Evolutionary conservation across 1,140 invertebrate species (phyloP).

Genomic region (Melipona quadrifasciata): DNA sequence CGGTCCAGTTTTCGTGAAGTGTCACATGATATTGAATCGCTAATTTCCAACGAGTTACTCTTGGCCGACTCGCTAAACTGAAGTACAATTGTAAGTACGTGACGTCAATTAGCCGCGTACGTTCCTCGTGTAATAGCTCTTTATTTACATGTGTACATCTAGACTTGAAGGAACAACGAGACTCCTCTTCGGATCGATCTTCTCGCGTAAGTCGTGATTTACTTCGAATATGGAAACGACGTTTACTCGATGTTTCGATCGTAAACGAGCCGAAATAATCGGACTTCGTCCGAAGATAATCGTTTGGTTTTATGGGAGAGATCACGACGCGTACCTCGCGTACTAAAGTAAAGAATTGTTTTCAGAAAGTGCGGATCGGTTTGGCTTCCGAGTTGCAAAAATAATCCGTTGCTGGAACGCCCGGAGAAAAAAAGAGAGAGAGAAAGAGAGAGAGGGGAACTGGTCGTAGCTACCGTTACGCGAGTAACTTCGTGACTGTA

Average conservation of each 20-base stretch:
- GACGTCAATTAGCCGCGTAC: neutral
- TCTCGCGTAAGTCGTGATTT: too few species aligned
- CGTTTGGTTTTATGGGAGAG: too few species aligned
- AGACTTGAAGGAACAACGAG: too few species aligned
- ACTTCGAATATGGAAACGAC: too few species aligned
- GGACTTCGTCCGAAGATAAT: too few species aligned
- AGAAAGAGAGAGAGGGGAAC: too few species aligned
- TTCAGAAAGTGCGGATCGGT: neutral
- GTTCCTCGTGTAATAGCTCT: neutral
- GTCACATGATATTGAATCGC: neutral
- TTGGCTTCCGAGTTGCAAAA: neutral
- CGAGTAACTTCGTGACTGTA: neutral
- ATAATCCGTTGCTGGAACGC: neutral
- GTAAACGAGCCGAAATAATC: too few species aligned
- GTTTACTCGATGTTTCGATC: too few species aligned
- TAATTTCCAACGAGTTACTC: neutral
- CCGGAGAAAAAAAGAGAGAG: too few species aligned
- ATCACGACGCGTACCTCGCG: too few species aligned
- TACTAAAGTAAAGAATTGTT: neutral
- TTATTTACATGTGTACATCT: too few species aligned
- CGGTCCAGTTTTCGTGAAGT: neutral
- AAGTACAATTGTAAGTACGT: slow-evolving; percentile 14
- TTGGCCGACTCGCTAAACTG: neutral
- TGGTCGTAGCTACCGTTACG: neutral
- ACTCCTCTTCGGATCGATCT: too few species aligned